Evolutionary conservation across 2,888 invertebrate species (phyloP).

Genomic region (Metopia argyrocephala): DNA sequence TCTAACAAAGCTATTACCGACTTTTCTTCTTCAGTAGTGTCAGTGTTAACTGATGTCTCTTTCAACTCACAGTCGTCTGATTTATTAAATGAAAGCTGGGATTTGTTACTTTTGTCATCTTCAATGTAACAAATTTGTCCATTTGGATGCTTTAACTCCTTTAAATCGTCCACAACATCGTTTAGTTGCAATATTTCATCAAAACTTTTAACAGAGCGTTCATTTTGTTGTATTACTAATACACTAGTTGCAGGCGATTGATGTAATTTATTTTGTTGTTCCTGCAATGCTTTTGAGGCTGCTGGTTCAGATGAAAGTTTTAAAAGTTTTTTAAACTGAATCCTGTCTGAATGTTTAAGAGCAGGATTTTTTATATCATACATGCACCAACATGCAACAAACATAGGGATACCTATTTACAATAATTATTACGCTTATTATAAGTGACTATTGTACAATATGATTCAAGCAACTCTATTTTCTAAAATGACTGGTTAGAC

Average conservation of each 20-base stretch:
- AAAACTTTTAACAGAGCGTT: conserved; percentile 68
- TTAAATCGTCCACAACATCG: conserved; percentile 71
- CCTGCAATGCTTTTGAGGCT: conserved; percentile 35
- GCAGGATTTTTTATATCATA: conserved; percentile 70
- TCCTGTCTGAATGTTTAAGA: conserved; percentile 70
- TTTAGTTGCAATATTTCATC: conserved; percentile 74
- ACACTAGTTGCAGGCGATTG: conserved; percentile 18
- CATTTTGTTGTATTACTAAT: conserved; percentile 51
- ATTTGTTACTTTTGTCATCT: conserved; percentile 68
- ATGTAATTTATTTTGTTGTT: background rate
- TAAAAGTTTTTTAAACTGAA: conserved; percentile 68
- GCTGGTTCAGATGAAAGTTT: conserved; percentile 33
- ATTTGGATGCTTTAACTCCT: conserved; percentile 73
- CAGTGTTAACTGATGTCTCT: background rate
- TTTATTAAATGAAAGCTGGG: conserved; percentile 47
- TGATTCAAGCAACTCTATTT: background rate
- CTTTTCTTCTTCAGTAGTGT: conserved; percentile 71
- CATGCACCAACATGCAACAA: conserved; percentile 74
- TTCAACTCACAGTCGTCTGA: conserved; percentile 21
- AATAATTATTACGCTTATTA: conserved; percentile 38
- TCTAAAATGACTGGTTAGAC: background rate
- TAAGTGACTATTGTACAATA: conserved; percentile 60
- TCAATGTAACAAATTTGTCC: conserved; percentile 74
- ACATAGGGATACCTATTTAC: conserved; percentile 73
- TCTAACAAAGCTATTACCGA: conserved; percentile 76